Evolutionary conservation across 2,888 invertebrate genomes (phyloP).

Genomic region (Drosophila nr. perissopoda): DNA sequence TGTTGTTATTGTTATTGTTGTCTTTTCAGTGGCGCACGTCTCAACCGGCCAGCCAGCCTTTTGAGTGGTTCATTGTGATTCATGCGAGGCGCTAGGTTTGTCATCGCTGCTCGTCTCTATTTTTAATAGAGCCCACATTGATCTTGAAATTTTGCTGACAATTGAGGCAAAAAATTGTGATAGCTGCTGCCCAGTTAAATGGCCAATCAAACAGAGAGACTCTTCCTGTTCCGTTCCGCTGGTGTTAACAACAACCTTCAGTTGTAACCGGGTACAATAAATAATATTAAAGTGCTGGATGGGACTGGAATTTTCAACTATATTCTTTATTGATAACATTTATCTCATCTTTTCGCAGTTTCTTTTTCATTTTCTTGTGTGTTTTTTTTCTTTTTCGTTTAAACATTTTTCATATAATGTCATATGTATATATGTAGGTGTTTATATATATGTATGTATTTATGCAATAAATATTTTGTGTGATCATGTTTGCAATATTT

Average conservation of each 20-base stretch:
- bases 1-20: constrained; percentile 11
- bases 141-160: constrained; percentile 72
- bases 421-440: constrained; percentile 56
- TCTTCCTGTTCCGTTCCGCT: constrained; percentile 69
- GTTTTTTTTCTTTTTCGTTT: constrained; percentile 29
- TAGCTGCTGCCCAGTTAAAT: constrained; percentile 31
- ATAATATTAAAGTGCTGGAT: constrained; percentile 11
- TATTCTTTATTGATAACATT: constrained; percentile 82
- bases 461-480: constrained; percentile 67
- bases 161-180: constrained; percentile 51
- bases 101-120: constrained; percentile 32
- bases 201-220: constrained; percentile 1
- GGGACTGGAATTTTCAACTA: constrained; percentile 77
- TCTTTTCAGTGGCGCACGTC: constrained; percentile 34
- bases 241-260: constrained; percentile 35
- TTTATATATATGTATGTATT: constrained; percentile 43
- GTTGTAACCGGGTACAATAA: constrained; percentile 36
- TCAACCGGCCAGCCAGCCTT: constrained; percentile 13
- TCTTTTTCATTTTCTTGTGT: constrained; percentile 30
- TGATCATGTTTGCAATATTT: constrained; percentile 42
- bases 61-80: constrained; percentile 70
- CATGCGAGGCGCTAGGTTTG: constrained; percentile 45
- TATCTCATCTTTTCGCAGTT: constrained; percentile 69
- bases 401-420: constrained; percentile 69
- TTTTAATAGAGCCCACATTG: constrained; percentile 64